These are phyloP conservation scores for Oncorhynchus tshawytscha DNA, from an alignment of 2,113 vertebrate species.

Conservation along the genomic window DNA sequence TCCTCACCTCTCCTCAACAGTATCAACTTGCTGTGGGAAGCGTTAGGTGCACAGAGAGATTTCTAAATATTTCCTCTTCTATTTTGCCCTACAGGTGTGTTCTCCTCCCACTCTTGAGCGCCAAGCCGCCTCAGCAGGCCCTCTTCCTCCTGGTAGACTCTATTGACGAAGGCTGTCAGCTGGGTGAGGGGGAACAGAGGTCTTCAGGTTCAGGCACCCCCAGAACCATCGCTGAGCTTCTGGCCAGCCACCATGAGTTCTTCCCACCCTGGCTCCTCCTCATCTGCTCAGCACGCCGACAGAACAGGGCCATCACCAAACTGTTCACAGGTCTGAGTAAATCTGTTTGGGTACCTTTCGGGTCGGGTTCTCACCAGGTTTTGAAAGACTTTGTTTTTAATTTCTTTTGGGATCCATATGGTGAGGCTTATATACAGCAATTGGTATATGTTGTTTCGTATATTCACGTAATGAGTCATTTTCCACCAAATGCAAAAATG, in stretches of 20 bases:
- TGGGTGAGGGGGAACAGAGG: conserved; percentile 80
- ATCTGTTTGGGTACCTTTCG: too few relatives aligned
- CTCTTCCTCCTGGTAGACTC: conserved; percentile 92
- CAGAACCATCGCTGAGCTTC: conserved; percentile 89
- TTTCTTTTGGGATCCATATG: too few relatives aligned
- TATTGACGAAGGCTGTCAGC: conserved; percentile 86
- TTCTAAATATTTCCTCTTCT: not conserved
- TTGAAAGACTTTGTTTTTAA: too few relatives aligned
- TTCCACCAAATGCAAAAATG: too few relatives aligned
- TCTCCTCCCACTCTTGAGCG: conserved; percentile 87
- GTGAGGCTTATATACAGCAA: too few relatives aligned
- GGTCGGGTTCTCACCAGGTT: too few relatives aligned
- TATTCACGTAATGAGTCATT: too few relatives aligned
- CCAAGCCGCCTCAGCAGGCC: conserved; percentile 86
- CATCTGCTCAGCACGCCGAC: conserved; percentile 90
- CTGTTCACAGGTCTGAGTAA: conserved; percentile 87
- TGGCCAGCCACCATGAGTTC: conserved; percentile 92
- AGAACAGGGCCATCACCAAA: conserved; percentile 95
- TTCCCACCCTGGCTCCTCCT: conserved; percentile 96
- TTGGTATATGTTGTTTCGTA: too few relatives aligned
- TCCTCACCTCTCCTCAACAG: too few relatives aligned
- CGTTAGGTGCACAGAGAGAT: too few relatives aligned
- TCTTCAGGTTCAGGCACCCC: conserved; percentile 73
- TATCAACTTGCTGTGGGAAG: too few relatives aligned
- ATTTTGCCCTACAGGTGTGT: conserved; percentile 77